Evolutionary conservation across 2,888 invertebrate genomes (phyloP), one percentile per base, ranked within the genome.

Genomic region (Agrotis exclamationis): DNA sequence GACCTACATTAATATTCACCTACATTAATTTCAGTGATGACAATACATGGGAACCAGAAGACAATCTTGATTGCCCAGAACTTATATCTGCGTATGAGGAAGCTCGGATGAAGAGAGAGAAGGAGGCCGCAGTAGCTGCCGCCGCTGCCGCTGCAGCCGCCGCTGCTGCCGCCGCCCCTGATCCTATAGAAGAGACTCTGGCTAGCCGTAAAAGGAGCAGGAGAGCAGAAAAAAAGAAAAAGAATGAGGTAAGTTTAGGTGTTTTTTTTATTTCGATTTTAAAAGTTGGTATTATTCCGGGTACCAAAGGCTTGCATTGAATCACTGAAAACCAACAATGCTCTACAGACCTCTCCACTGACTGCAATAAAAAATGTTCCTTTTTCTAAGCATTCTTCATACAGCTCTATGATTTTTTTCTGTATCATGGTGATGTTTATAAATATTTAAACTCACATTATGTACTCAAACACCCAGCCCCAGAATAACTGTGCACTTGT

Each of bases 11-110:
- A 11, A 20, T 14, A 51, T 56, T n/a, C n/a, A n/a, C 24, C 7
- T 47, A n/a, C 13, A 33, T 33, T n/a, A n/a, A 68, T 91, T 92
- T n/a, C 84, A 96, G 97, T 89, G 97, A 97, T 60, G 98, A 98
- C 85, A 98, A 98, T 87, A 98, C 98, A 0, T 98, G 98, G 98
- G 98, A 98, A 87, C 98, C 98, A 0, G 97, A 97, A 88, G 98
- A 98, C 82, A 98, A 98, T 82, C 93, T 98, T 0, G 98, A 98
- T 86, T 98, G 98, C 87, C 98, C 98, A 0, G 97, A 98, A 84
- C 90, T 97, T 24, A 97, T 97, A 86, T 96, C 97, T 57, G 98
- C 97, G 3, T 98, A 97, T 91, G 98, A 98, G 90, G 97, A 97
- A 64, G 97, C 97, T 33, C 94, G 97, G 4, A 87, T 93, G 22